Percentiles rank a stretch among this genome's conserved stretches.
These are phyloP conservation scores for Hemithea aestivaria DNA, from an alignment of 2,888 invertebrate genomes.

Conservation along the genomic window DNA sequence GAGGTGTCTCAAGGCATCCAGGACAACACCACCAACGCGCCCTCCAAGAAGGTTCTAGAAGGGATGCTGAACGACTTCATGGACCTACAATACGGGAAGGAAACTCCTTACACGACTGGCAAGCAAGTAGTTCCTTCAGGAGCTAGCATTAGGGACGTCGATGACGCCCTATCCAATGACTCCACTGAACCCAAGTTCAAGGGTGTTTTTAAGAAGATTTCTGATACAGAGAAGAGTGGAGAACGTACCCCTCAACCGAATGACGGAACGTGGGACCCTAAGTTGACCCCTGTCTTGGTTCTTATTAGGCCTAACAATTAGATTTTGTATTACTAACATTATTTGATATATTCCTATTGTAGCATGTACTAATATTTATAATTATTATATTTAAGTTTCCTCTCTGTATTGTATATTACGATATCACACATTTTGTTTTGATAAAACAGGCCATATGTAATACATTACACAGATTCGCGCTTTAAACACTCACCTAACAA, in stretches of 20 bases:
- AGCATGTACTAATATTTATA: too few species aligned
- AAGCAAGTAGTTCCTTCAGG: slow-evolving; percentile 55
- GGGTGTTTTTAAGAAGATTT: slow-evolving; percentile 55
- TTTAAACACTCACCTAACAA: too few species aligned
- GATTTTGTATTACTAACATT: too few species aligned
- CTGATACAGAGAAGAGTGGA: slow-evolving; percentile 52
- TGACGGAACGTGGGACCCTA: slow-evolving; percentile 60
- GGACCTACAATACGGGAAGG: slow-evolving; percentile 61
- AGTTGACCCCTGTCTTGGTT: slow-evolving; percentile 57
- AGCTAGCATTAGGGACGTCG: slow-evolving; percentile 48
- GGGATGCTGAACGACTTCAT: slow-evolving; percentile 64
- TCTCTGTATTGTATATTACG: too few species aligned
- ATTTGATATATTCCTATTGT: too few species aligned
- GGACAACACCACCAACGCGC: slow-evolving; percentile 42
- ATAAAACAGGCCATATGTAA: too few species aligned
- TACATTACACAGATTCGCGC: too few species aligned
- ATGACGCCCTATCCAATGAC: slow-evolving; percentile 42
- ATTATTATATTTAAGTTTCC: too few species aligned
- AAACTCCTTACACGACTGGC: slow-evolving; percentile 66
- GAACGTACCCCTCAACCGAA: slow-evolving; percentile 53
- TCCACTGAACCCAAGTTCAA: slow-evolving; percentile 47
- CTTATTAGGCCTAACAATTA: slow-evolving; percentile 51
- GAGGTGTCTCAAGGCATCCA: slow-evolving; percentile 51
- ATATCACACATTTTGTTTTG: too few species aligned
- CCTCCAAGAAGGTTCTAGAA: slow-evolving; percentile 54